Evolutionary conservation across 1,140 invertebrate genomes (phyloP).

Genomic region (Antheraea pernyi): DNA sequence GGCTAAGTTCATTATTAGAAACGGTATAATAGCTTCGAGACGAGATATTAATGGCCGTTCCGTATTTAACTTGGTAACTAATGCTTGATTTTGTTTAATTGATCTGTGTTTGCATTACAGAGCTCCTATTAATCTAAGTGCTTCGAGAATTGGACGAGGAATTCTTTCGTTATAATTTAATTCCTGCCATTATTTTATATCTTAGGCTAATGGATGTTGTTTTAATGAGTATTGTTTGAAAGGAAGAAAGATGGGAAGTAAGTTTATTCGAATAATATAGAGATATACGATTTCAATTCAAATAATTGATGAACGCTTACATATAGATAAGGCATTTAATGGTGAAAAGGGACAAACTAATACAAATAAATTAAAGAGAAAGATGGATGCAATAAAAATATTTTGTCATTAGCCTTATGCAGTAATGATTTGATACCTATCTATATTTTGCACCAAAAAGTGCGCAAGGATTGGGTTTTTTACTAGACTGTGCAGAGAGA

Average conservation of each 20-base stretch:
- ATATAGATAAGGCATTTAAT: too few species aligned
- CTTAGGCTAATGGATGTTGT: not conserved
- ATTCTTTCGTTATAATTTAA: not conserved
- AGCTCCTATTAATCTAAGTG: constrained; percentile 1
- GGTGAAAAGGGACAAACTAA: too few species aligned
- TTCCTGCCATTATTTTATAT: not conserved
- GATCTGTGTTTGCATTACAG: not conserved
- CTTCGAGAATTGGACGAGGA: not conserved
- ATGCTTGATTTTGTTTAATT: constrained; percentile 1
- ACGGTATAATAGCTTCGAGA: not conserved
- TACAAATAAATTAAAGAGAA: too few species aligned
- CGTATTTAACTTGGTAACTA: not conserved
- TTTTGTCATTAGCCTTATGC: too few species aligned
- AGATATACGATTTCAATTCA: too few species aligned
- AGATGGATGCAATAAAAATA: too few species aligned
- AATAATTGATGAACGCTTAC: too few species aligned
- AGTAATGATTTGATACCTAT: too few species aligned
- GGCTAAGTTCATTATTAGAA: not conserved
- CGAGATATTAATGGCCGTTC: not conserved
- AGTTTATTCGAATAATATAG: not conserved
- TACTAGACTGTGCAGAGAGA: too few species aligned
- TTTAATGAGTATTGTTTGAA: not conserved
- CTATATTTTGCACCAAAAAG: too few species aligned
- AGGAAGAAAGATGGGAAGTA: not conserved
- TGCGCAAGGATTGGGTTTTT: too few species aligned